Base-by-base conservation (phyloP, 1,140 invertebrate species). In the Bombus sylvicola region DNA sequence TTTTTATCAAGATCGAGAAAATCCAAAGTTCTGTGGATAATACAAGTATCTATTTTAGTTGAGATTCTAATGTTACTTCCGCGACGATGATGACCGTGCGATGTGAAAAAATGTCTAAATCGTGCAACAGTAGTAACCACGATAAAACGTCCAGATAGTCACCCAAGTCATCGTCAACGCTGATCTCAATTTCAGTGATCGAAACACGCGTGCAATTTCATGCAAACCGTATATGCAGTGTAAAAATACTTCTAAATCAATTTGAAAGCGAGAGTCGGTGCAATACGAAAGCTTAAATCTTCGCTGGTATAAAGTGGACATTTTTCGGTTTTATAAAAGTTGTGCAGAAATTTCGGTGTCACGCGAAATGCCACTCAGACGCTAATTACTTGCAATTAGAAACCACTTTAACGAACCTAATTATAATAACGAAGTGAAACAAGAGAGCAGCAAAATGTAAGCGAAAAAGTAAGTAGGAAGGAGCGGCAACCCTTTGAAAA, bases 321-420 rank as follows among this genome's bases (percentile, higher is more conserved):
- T 15, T 71, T 80, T 77, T 28, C 66, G n/a, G 47, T 68, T 53
- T 47, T 15, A 31, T 1, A 76, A 37, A 34, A 12, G 5, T 39
- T 37, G 28, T n/a, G 9, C 77, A 71, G 41, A 85, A 83, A 76
- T 41, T 62, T 37, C 68, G 59, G 87, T 76, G 68, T 85, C 92
- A 92, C 90, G 91, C 90, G 85, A 93, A 87, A 88, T 89, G 87
- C 87, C 88, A 85, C 86, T 90, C 78, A 89, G 91, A 85, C 53
- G 81, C 85, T 92, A 93, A 94, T 93, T 93, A 92, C 87, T 59
- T 79, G 84, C 92, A 92, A 93, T 93, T 92, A 93, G 92, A 37
- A 73, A 39, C 76, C 87, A 73, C 81, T 88, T 91, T 92, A 91
- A 94, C 91, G 93, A 91, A 91, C 91, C 90, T 92, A 93, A 94